phyloP scores from a whole-genome alignment of 2,113 vertebrate species.

The Pangasianodon hypophthalmus region DNA sequence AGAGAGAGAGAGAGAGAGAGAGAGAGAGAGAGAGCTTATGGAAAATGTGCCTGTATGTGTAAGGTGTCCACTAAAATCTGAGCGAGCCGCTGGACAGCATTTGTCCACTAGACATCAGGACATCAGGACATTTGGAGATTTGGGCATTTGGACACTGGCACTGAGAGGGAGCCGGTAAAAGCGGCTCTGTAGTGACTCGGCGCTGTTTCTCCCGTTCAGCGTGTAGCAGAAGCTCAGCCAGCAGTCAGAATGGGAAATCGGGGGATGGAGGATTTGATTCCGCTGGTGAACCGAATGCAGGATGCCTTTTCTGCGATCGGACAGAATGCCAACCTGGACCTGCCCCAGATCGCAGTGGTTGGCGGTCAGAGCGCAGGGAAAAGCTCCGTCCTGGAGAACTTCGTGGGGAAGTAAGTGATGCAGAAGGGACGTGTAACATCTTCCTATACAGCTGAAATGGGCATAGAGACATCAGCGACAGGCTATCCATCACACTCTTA shows the following conservation, averaged over 20 bases:
- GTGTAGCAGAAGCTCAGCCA: slow-evolving; percentile 14
- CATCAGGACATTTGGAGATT: not conserved
- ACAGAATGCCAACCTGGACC: slow-evolving; percentile 87
- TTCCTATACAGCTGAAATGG: not conserved
- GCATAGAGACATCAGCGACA: not conserved
- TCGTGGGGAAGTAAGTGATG: slow-evolving; percentile 86
- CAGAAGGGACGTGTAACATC: not conserved
- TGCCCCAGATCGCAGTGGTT: slow-evolving; percentile 96
- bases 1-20: slow-evolving; percentile 13
- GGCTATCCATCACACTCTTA: not conserved
- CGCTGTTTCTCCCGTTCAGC: slow-evolving; percentile 42
- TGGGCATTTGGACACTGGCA: not conserved
- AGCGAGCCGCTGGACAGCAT: slow-evolving; percentile 5
- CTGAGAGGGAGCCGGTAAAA: not conserved
- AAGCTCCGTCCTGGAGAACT: slow-evolving; percentile 97
- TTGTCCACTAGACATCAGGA: not conserved
- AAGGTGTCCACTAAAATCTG: not conserved
- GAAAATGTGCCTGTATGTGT: not conserved
- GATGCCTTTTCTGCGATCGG: slow-evolving; percentile 93
- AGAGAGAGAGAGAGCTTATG: not conserved
- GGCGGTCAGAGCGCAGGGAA: slow-evolving; percentile 95
- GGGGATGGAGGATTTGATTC: slow-evolving; percentile 95
- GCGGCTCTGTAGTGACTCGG: not conserved
- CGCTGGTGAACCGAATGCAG: slow-evolving; percentile 89
- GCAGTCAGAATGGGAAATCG: slow-evolving; percentile 85